Evolutionary conservation across 2,888 invertebrate species (phyloP).

Genomic region (Theodoxus fluviatilis): DNA sequence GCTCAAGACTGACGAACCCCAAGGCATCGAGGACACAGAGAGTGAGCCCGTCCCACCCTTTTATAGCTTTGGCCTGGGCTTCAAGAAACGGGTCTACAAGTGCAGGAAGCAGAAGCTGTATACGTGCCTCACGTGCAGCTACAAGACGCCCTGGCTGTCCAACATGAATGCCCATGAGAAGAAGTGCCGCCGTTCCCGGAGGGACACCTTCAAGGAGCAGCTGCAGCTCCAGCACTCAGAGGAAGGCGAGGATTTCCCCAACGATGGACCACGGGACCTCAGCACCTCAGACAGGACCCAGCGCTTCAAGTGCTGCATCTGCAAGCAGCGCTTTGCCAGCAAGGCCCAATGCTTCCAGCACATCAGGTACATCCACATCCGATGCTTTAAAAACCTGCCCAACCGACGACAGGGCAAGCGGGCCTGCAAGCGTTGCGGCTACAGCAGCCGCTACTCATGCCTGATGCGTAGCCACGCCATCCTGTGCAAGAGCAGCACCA

Average conservation of each 20-base stretch:
- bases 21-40: slow-evolving; percentile 33
- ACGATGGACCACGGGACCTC: background rate
- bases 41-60: slow-evolving; percentile 28
- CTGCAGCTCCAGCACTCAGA: slow-evolving; percentile 8
- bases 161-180: slow-evolving; percentile 91
- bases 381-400: slow-evolving; percentile 41
- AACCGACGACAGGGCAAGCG: slow-evolving; percentile 41
- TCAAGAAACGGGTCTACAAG: slow-evolving; percentile 25
- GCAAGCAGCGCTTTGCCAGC: slow-evolving; percentile 54
- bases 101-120: slow-evolving; percentile 72
- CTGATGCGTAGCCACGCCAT: slow-evolving; percentile 49
- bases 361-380: slow-evolving; percentile 52
- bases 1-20: slow-evolving; percentile 45
- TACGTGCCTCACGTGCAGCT: slow-evolving; percentile 88
- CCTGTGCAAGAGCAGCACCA: slow-evolving; percentile 33
- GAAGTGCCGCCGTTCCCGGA: slow-evolving; percentile 67
- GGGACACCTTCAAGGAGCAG: no score
- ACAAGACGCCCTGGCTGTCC: slow-evolving; percentile 86
- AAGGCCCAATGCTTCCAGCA: slow-evolving; percentile 53
- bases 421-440: slow-evolving; percentile 47
- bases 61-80: slow-evolving; percentile 25
- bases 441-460: slow-evolving; percentile 48
- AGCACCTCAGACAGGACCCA: slow-evolving; percentile 21
- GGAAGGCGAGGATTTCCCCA: slow-evolving; percentile 2
- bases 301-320: slow-evolving; percentile 58